Evolutionary conservation across 2,888 invertebrate genomes (phyloP), one percentile per base, ranked within the genome.

Genomic region (Lasioglossum oenotherae): DNA sequence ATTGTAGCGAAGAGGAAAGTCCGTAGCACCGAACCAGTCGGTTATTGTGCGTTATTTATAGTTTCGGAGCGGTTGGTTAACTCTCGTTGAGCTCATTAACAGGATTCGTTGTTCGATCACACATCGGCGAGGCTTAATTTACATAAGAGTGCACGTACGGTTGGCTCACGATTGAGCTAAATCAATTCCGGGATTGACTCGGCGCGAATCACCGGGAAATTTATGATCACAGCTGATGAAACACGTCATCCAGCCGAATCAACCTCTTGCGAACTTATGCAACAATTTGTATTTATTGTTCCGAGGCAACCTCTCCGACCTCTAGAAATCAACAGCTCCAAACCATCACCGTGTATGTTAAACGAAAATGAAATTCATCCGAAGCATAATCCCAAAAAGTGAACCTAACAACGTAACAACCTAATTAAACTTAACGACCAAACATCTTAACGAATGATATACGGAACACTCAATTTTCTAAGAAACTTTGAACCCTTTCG

Each of bases 151-250:
- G 57, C 57, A 46, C 84, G 49, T 35, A 31, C 73, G 31, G 31
- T n/a, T 53, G 23, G 35, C 46, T 71, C 27, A 10, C 74, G 80
- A 87, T 85, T 81, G 80, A 60, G 35, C 64, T 74, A 78, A 80
- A 80, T 78, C 79, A 77, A 74, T 85, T 76, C 23, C 57, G 35
- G 46, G 72, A 72, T 85, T 76, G 75, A 74, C 60, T 83, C 79
- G 46, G 41, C 41, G 67, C 31, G 57, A 85, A 78, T 78, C 74
- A 41, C 69, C n/a, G 57, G 49, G 60, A 27, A 81, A 78, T 82
- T 78, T 60, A 69, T 49, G n/a, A 12, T 16, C 27, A 16, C 31
- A 76, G 35, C 75, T 83, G 53, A 67, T 44, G 75, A 72, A 72
- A 75, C 72, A 80, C 80, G 75, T 80, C 80, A 76, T 71, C 72